Base-by-base conservation (phyloP, 2,797 vertebrate species). In the Myiothlypis chrysogaster region DNA sequence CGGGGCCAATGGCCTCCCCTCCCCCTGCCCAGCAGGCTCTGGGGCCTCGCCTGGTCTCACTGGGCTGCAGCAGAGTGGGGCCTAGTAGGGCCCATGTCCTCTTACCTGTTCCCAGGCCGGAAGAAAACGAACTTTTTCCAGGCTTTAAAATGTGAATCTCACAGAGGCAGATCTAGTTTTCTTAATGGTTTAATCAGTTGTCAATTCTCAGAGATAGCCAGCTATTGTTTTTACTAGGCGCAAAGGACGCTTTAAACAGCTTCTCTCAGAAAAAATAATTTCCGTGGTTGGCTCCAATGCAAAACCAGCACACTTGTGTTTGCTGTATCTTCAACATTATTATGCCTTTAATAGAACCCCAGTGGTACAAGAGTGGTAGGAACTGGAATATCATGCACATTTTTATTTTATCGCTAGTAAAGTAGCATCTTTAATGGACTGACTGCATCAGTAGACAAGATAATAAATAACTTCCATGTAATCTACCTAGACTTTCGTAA, bases 1-100 rank as follows among this genome's bases (percentile, higher is more conserved):
- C 1, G 3, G 35, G 35, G 17, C 34, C 24, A 3, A 27, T 37
- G 57, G 57, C 25, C 25, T 59, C 35, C 56, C 7, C 24, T 9
- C 3, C 17, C 35, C 25, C 16, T 19, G 56, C 11, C 34, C 17
- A 3, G 34, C 34, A 59, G 23, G 15, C 11, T 4, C 34, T 5
- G 1, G 56, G 11, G 24, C 24, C 34, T 18, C 8, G 34, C 56
- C 17, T 1, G 2, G 8, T 19, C 35, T 35, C 12, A 6, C 8
- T 19, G 35, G 57, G 57, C 35, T 1, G 2, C 16, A 1, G 24
- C 6, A 2, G 34, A 57, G 34, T 25, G 34, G 5, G 10, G 56
- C 56, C 34, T 25, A 16, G 15, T 5, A 6, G 35, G 35, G 35
- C 25, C 57, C 12, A 20, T 5, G 8, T 28, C 25, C 17, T 19